Percentiles rank a stretch among this genome's conserved stretches.
Evolutionary conservation across 2,888 invertebrate genomes (phyloP).

Genomic region (Schizotus pectinicornis): DNA sequence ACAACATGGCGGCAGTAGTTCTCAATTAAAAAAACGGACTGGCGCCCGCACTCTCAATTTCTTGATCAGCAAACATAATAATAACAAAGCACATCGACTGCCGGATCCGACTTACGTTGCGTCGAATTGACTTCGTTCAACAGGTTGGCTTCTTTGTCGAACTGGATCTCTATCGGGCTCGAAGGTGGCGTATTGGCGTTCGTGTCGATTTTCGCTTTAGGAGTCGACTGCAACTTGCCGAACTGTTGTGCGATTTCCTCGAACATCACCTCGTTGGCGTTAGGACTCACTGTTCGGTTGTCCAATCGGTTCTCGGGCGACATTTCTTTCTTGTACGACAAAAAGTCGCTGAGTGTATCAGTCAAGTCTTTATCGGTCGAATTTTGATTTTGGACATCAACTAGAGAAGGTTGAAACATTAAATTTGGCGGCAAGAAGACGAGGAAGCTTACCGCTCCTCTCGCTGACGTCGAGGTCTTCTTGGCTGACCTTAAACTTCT

Average conservation of each 20-base stretch:
- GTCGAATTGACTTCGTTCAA: constrained; percentile 32
- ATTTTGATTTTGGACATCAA: constrained; percentile 40
- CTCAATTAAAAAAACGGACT: constrained; percentile 1
- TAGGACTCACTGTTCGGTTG: constrained; percentile 29
- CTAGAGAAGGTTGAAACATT: constrained; percentile 22
- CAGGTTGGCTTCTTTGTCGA: constrained; percentile 35
- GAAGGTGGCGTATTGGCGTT: constrained; percentile 55
- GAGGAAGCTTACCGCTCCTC: constrained; percentile 41
- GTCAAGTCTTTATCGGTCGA: constrained; percentile 49
- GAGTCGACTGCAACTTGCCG: constrained; percentile 46
- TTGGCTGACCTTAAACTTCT: constrained; percentile 45
- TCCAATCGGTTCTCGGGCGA: constrained; percentile 28
- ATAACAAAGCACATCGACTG: constrained; percentile 18
- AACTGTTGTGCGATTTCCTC: constrained; percentile 53
- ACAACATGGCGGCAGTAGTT: constrained; percentile 5
- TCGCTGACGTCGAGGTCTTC: constrained; percentile 54
- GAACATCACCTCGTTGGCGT: constrained; percentile 44
- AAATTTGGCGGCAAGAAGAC: not conserved
- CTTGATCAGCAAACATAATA: not conserved
- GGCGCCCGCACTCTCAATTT: too few species aligned
- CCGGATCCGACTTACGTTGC: constrained; percentile 31
- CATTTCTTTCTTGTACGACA: constrained; percentile 35
- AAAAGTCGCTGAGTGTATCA: constrained; percentile 47
- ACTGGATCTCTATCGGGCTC: constrained; percentile 47
- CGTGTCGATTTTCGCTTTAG: constrained; percentile 36